A percentile compares a stretch with the other conserved stretches of the same genome.
Conservation (phyloP, 2,113 vertebrate genomes). For the Tretioscincus oriximinensis region DNA sequence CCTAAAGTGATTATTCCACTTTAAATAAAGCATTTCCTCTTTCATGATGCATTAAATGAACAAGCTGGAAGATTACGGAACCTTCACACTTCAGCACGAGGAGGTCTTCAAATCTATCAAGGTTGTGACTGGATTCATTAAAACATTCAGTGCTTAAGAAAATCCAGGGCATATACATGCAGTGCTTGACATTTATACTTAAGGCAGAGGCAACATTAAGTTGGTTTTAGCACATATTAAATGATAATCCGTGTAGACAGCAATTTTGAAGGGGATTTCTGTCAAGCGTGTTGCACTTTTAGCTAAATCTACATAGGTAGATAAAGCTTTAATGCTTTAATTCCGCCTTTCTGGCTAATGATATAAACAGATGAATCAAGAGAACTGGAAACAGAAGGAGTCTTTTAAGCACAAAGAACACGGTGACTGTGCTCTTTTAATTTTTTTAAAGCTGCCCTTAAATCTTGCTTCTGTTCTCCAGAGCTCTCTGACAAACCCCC, state of each 20-base stretch:
- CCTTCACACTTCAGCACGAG: constrained; percentile 31
- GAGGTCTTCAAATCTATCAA: constrained; percentile 37
- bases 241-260: constrained; percentile 56
- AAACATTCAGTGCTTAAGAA: constrained; percentile 43
- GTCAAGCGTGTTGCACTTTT: constrained; percentile 51
- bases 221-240: constrained; percentile 59
- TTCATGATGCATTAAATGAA: background rate
- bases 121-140: constrained; percentile 39
- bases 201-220: constrained; percentile 42
- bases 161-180: constrained; percentile 52
- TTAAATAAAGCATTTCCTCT: background rate
- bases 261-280: constrained; percentile 53
- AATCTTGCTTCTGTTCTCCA: background rate
- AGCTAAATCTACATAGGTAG: constrained; percentile 53
- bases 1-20: constrained; percentile 12
- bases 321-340: constrained; percentile 58
- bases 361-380: constrained; percentile 50
- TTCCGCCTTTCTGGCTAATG: constrained; percentile 52
- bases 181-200: constrained; percentile 54
- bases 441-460: background rate
- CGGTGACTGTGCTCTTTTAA: constrained; percentile 34
- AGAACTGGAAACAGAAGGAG: constrained; percentile 34
- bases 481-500: background rate
- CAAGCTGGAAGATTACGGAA: constrained; percentile 1
- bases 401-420: background rate